Evolutionary conservation across 2,888 invertebrate species (phyloP), one percentile per base, ranked within the genome.

Genomic region (Xestia c-nigrum): DNA sequence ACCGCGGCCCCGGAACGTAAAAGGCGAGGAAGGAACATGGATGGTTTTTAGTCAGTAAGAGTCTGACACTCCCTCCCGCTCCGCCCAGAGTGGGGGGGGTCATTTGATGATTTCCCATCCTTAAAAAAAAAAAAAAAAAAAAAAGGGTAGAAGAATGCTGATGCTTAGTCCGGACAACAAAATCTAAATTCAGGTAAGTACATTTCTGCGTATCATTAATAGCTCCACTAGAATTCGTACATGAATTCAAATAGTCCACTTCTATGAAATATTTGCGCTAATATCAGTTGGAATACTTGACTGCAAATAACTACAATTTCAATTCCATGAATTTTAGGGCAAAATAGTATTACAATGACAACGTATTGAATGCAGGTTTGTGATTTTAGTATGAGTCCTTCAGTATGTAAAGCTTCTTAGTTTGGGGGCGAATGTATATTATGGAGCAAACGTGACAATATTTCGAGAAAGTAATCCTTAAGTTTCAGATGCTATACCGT

Each of bases 351-450:
- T 57, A 55, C 5, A 57, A 57, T 55, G 16, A 78, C n/a, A 31
- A 55, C 12, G 9, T 57, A 43, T 57, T 71, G 31, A 47, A 50
- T 79, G 46, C 52, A 31, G 46, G 47, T 73, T 80, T 63, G 46
- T 55, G 73, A 55, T 80, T 73, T 80, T 73, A 66, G 40, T 43
- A 59, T 46, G 40, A n/a, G 4, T 21, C 21, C 24, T 38, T 43
- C 43, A 57, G 72, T 24, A 46, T 46, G 21, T 52, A 57, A 77
- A 52, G n/a, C 57, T 65, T 72, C 31, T 72, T 72, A 65, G 43
- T 50, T 43, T 57, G 43, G n/a, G 40, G 19, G n/a, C 46, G 24
- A 21, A 61, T 57, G 16, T 31, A 24, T 19, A 46, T 16, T 40
- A 24, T 66, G 14, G 16, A 76, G 43, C 19, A n/a, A 38, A 43